Evolutionary conservation across 1,140 invertebrate genomes (phyloP).

Genomic region (Caenorhabditis inopinata): DNA sequence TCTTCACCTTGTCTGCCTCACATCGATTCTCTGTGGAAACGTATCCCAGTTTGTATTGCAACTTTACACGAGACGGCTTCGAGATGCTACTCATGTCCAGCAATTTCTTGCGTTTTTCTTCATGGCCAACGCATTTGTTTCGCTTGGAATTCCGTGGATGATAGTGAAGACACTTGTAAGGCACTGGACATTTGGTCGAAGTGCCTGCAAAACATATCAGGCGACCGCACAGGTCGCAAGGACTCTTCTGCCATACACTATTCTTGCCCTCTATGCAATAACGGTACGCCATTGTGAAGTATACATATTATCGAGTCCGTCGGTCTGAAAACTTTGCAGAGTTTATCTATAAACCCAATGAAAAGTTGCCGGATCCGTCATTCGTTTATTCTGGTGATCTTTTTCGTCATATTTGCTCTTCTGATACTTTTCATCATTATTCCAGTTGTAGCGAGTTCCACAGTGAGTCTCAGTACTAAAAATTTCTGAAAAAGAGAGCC

Average conservation of each 20-base stretch:
- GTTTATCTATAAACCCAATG: not conserved
- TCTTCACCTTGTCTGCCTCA: not conserved
- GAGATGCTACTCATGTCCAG: not conserved
- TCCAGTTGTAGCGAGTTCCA: not conserved
- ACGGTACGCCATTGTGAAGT: not conserved
- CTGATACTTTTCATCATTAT: not conserved
- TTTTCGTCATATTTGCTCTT: not conserved
- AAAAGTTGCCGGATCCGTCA: not conserved
- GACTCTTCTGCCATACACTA: not conserved
- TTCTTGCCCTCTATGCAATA: not conserved
- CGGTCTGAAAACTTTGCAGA: too few species aligned
- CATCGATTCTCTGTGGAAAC: not conserved
- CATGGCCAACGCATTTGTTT: slow-evolving; percentile 1
- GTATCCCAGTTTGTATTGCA: not conserved
- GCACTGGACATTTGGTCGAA: not conserved
- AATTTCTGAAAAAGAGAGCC: too few species aligned
- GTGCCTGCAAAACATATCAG: not conserved
- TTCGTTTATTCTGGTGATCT: not conserved
- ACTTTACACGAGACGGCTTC: not conserved
- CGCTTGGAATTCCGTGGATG: slow-evolving; percentile 17
- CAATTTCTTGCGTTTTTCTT: slow-evolving; percentile 5
- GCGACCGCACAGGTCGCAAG: not conserved
- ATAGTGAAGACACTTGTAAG: not conserved
- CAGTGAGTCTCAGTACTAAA: not conserved
- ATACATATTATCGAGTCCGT: too few species aligned